Base-by-base conservation (phyloP, 2,888 invertebrate genomes). In the Crioceris asparagi region DNA sequence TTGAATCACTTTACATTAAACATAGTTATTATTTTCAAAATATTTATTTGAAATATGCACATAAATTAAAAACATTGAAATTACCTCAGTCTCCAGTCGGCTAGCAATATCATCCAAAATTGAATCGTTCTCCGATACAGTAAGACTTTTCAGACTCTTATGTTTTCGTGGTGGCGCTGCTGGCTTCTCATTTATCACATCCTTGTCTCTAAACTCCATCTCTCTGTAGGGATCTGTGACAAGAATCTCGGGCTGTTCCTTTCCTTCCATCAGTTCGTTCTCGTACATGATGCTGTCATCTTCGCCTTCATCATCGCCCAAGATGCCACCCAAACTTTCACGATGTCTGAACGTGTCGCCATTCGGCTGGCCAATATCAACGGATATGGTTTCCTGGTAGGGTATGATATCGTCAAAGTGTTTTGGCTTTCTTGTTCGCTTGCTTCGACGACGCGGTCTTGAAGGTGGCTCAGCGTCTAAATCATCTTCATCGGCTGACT, bases 391-490 rank as follows among this genome's bases (percentile, higher is more conserved):
- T 48, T 56, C 57, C 38, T 66, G 57, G 43, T 57, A 70, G 35
- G 67, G 67, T 42, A 66, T 61, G 29, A 65, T 58, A 29, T 63
- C 50, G 11, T 47, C 46, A 3, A 36, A 29, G 27, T 49, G 45
- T 19, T 33, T 37, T 8, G 34, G 44, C 18, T 49, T 51, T 34
- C 46, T 55, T 17, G 32, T 44, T 32, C 53, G 53, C 41, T 70
- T 68, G 49, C 72, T 74, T 23, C 68, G 68, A 47, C 74, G 62
- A 36, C 69, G 72, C 14, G 75, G 75, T 45, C 74, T 63, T 10
- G 71, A 67, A 5, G 75, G 74, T 14, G 54, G 53, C 33, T 44
- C 17, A 18, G 12, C 35, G 23, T 48, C 41, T 7, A 51, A 46
- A 39, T 58, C 55, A 16, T 57, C 57, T 14, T 49, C 52, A 19